phyloP scores from a whole-genome alignment of 2,797 vertebrate genomes.

The Scleropages formosus region DNA sequence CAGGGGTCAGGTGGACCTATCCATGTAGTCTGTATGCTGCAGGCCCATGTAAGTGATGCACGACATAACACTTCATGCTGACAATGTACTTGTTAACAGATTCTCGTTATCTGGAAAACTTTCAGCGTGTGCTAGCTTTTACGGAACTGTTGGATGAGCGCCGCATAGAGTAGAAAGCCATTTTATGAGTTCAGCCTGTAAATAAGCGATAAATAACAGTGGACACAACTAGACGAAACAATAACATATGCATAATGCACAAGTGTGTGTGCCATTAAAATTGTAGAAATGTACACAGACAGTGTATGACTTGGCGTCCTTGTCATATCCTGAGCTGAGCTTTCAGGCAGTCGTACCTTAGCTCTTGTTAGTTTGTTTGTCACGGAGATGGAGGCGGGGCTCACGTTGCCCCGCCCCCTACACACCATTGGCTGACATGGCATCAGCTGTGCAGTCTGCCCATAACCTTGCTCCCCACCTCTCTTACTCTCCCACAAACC shows the following conservation, averaged over 20 bases:
- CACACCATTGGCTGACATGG: neutral
- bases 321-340: neutral
- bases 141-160: neutral
- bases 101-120: neutral
- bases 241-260: no score
- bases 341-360: neutral
- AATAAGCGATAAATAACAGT: neutral
- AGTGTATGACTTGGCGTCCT: neutral
- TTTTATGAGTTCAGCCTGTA: neutral
- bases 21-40: no score
- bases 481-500: neutral
- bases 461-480: conserved; percentile 6
- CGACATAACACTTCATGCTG: no score
- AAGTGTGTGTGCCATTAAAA: neutral
- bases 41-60: no score
- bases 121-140: neutral
- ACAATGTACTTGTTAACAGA: no score
- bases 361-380: conserved; percentile 10
- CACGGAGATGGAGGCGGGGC: neutral
- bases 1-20: no score
- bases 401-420: neutral
- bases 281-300: neutral
- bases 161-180: neutral
- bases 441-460: conserved; percentile 21
- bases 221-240: neutral